These are phyloP conservation scores for Syngnathus typhle DNA, from an alignment of 2,113 vertebrate species.

Conservation along the genomic window DNA sequence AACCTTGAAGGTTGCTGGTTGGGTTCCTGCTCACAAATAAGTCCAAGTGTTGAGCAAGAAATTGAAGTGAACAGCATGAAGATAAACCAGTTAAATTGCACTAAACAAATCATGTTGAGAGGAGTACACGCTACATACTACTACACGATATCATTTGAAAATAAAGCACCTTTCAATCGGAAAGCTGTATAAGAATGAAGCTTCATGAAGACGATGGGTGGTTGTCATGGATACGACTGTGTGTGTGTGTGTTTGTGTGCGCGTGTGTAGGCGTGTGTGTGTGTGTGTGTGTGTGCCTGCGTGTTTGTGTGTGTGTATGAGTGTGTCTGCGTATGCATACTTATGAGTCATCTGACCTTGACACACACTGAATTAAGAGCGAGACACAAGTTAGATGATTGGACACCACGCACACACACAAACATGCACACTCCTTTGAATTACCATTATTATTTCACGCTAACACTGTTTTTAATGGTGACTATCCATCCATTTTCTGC, in stretches of 20 bases:
- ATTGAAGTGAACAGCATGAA: too few relatives aligned
- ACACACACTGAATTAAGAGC: not conserved
- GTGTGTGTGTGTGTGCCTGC: not conserved
- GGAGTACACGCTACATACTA: not conserved
- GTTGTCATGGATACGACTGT: not conserved
- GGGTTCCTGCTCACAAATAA: too few relatives aligned
- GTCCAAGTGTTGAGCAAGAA: too few relatives aligned
- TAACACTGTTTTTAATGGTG: not conserved
- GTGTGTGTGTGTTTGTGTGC: not conserved
- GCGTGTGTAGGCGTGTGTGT: not conserved
- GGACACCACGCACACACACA: not conserved
- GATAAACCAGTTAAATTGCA: not conserved
- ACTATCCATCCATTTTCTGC: not conserved
- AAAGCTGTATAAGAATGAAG: not conserved
- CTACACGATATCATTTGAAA: not conserved
- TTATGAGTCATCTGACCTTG: slow-evolving; percentile 1
- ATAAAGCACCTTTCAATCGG: not conserved
- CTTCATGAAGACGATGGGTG: not conserved
- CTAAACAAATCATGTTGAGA: not conserved
- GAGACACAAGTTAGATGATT: not conserved
- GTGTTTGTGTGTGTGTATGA: not conserved
- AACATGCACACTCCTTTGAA: not conserved
- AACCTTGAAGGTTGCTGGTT: too few relatives aligned
- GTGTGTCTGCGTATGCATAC: not conserved
- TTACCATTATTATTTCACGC: not conserved